These are phyloP conservation scores for Druon quercuslanigerum DNA, from an alignment of 1,140 invertebrate species.

Conservation along the genomic window DNA sequence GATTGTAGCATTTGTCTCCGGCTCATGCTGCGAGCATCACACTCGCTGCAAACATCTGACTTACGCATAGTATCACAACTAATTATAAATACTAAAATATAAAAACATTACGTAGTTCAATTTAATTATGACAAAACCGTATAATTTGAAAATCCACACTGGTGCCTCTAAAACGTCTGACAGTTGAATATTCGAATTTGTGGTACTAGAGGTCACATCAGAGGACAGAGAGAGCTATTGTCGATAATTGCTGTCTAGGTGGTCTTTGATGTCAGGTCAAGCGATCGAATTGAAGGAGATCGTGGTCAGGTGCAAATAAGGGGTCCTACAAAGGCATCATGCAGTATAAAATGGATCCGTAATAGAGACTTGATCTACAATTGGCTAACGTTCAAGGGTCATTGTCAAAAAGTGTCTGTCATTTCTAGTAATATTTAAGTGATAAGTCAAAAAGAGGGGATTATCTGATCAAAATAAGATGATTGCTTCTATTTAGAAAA, in stretches of 20 bases:
- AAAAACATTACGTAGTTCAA: background rate
- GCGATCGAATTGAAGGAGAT: conserved; percentile 25
- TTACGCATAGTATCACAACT: too few relatives aligned
- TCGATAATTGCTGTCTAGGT: conserved; percentile 25
- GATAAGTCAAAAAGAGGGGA: too few relatives aligned
- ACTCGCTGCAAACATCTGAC: too few relatives aligned
- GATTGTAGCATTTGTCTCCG: too few relatives aligned
- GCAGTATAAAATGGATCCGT: background rate
- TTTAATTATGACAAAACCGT: background rate
- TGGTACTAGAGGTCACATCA: conserved; percentile 9
- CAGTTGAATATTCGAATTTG: conserved; percentile 29
- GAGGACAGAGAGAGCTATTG: conserved; percentile 4
- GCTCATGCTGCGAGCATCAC: too few relatives aligned
- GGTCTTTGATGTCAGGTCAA: conserved; percentile 29
- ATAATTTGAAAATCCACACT: background rate
- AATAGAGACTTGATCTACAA: background rate
- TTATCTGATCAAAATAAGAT: too few relatives aligned
- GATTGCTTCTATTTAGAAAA: too few relatives aligned
- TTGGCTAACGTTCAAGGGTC: background rate
- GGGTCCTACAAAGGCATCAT: background rate
- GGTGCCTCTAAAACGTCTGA: background rate
- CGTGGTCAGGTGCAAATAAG: conserved; percentile 7
- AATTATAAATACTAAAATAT: too few relatives aligned
- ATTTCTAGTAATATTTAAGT: background rate
- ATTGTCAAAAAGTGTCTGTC: background rate